These are phyloP conservation scores for Montipora efflorescens DNA, from an alignment of 64 coral and sea anemone species.

Conservation along the genomic window DNA sequence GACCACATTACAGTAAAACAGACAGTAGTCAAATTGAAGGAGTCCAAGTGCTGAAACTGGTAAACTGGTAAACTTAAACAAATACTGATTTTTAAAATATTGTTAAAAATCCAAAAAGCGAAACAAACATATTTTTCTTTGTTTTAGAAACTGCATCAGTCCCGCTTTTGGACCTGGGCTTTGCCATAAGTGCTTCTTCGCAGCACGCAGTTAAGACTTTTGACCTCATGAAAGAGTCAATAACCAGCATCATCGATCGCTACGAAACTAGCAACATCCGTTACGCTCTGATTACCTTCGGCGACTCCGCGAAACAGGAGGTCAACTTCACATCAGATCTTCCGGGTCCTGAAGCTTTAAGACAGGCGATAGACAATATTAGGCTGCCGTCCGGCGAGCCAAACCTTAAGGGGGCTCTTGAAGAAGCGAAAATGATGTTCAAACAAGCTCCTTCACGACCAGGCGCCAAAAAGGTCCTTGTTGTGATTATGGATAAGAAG, in stretches of 20 bases:
- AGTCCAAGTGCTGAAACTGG: too few relatives aligned
- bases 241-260: constrained; percentile 56
- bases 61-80: too few relatives aligned
- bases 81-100: too few relatives aligned
- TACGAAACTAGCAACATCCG: constrained; percentile 76
- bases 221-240: constrained; percentile 64
- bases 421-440: constrained; percentile 77
- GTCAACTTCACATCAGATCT: constrained; percentile 53
- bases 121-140: not conserved
- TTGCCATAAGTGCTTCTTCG: constrained; percentile 71
- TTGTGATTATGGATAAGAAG: constrained; percentile 94
- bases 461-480: constrained; percentile 62
- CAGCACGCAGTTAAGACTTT: constrained; percentile 65
- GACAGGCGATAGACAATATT: constrained; percentile 18
- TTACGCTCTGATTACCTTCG: constrained; percentile 77
- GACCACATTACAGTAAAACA: too few relatives aligned
- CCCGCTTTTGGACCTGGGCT: constrained; percentile 70
- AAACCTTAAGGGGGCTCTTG: constrained; percentile 40
- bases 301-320: constrained; percentile 33
- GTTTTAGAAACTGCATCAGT: constrained; percentile 74
- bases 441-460: constrained; percentile 57
- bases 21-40: too few relatives aligned
- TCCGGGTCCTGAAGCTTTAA: constrained; percentile 28
- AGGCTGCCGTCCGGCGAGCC: constrained; percentile 61
- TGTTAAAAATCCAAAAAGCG: too few relatives aligned